Evolutionary conservation across 2,113 vertebrate genomes (phyloP).

Genomic region (Otis tarda): DNA sequence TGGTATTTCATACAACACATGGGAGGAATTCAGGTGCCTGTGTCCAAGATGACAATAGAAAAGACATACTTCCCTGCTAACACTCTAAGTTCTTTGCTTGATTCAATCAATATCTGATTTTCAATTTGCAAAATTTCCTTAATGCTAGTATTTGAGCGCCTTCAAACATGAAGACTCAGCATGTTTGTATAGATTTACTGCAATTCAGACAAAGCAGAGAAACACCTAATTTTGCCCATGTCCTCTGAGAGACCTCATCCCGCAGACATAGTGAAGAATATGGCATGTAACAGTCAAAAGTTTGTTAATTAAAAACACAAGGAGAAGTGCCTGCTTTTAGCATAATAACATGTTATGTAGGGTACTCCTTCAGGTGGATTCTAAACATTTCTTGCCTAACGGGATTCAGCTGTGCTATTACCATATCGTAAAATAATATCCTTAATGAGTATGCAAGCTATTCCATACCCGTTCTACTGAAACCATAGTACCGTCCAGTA

Average conservation of each 20-base stretch:
- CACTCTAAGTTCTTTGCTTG: background rate
- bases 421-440: background rate
- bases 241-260: background rate
- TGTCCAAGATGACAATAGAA: background rate
- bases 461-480: background rate
- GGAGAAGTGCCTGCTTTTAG: background rate
- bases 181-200: background rate
- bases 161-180: background rate
- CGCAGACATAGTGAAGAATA: background rate
- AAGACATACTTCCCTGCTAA: background rate
- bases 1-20: background rate
- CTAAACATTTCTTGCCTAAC: background rate
- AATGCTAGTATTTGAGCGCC: background rate
- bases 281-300: background rate
- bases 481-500: background rate
- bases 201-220: background rate
- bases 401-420: background rate
- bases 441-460: background rate
- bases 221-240: background rate
- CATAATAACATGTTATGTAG: background rate
- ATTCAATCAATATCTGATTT: background rate
- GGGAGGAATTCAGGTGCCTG: background rate
- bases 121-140: background rate
- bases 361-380: background rate
- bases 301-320: background rate